Evolutionary conservation across 1,140 invertebrate genomes (phyloP), one percentile per base, ranked within the genome.

Genomic region (Heliconius hewitsoni): DNA sequence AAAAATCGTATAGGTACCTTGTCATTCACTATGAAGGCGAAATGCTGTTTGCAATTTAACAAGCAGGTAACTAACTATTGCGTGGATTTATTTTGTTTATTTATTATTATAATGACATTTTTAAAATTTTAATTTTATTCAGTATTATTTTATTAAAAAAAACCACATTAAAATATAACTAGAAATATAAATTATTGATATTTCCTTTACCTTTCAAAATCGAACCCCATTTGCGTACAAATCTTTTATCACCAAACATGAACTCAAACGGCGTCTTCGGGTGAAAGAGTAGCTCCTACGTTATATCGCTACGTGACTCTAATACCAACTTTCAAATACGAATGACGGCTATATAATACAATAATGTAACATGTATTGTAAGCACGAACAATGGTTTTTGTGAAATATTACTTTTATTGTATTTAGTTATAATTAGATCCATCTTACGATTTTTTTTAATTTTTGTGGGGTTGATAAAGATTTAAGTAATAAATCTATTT

Each of bases 281-380:
- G 34, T 60, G 79, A 73, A 74, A 74, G 55, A 73, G 27, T 79
- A 74, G 55, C 57, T 79, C 30, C 70, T 74, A 42, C 71, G 76
- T 76, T 76, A 80, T 80, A 66, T 80, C 72, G 73, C 74, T 80
- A 80, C 78, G 74, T 80, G 78, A 80, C 78, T 73, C 1, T 19
- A 80, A 46, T 76, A 16, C 27, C 8, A 13, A 66, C 39, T 11
- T 30, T 23, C 55, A 27, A 27, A 66, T 66, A 16, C 23, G 60
- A 66, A 6, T 16, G 27, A 16, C 60, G 30, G 27, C 2, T 66
- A 30, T 66, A 30, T 30, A 27, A 46, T 66, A 76, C 60, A 23
- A 23, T 60, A 60, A n/a, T n/a, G 60, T 66, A 6, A 16, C 60
- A 30, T 66, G 60, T 57, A 57, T 57, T 57, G 55, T 57, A 57